phyloP scores from a whole-genome alignment of 1,140 invertebrate species.

The Cryptotermes secundus region DNA sequence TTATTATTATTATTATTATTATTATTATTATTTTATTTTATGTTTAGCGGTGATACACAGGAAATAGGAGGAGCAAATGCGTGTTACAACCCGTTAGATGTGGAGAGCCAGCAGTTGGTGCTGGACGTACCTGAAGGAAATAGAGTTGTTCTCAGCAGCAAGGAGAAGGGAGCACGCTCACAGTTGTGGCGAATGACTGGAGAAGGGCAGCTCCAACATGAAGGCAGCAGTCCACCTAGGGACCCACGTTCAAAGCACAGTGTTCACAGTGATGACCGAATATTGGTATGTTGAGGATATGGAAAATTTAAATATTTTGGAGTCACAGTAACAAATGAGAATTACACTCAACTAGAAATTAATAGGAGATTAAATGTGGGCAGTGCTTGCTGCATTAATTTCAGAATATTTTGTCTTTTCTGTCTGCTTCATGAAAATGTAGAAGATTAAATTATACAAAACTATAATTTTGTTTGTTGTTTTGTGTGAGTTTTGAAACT shows the following conservation, averaged over 20 bases:
- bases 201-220: slow-evolving; percentile 86
- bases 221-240: slow-evolving; percentile 71
- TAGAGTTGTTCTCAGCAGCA: slow-evolving; percentile 74
- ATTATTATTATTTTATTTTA: too few species aligned
- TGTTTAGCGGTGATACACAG: not conserved
- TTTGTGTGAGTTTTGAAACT: too few species aligned
- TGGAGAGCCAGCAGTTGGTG: slow-evolving; percentile 72
- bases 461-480: too few species aligned
- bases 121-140: slow-evolving; percentile 72
- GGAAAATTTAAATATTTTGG: too few species aligned
- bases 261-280: not conserved
- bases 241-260: slow-evolving; percentile 42
- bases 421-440: too few species aligned
- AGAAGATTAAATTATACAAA: too few species aligned
- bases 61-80: not conserved
- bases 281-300: not conserved
- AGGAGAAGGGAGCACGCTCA: slow-evolving; percentile 81
- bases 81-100: slow-evolving; percentile 53
- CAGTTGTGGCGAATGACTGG: slow-evolving; percentile 96
- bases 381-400: too few species aligned
- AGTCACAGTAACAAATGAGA: too few species aligned
- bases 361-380: too few species aligned
- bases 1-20: too few species aligned
- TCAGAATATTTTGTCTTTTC: too few species aligned
- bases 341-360: too few species aligned